Evolutionary conservation across 2,797 vertebrate species (phyloP).

Genomic region (Pitangus sulphuratus): DNA sequence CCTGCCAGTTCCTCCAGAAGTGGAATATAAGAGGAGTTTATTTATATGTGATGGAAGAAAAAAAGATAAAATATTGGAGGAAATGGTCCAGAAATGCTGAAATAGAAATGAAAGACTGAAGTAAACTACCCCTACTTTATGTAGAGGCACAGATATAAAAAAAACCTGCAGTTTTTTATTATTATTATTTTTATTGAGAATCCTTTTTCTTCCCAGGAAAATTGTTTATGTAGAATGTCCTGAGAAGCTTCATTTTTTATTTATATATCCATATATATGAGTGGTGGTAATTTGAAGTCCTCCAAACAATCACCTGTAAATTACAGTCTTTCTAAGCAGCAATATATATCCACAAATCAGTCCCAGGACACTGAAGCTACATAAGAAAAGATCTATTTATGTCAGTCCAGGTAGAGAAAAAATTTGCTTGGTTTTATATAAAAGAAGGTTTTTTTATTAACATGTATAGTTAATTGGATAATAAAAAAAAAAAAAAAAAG

Average conservation of each 20-base stretch:
- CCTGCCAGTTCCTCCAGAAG: not conserved
- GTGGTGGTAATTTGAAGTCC: slow-evolving; percentile 59
- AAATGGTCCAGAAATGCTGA: slow-evolving; percentile 58
- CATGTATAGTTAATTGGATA: slow-evolving; percentile 67
- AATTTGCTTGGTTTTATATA: not conserved
- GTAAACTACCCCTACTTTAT: slow-evolving; percentile 62
- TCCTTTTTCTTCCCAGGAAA: slow-evolving; percentile 65
- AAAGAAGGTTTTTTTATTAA: slow-evolving; percentile 60
- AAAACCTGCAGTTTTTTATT: not conserved
- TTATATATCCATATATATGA: slow-evolving; percentile 67
- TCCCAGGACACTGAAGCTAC: slow-evolving; percentile 44
- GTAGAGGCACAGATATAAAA: slow-evolving; percentile 15
- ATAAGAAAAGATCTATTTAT: slow-evolving; percentile 20
- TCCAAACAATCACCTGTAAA: slow-evolving; percentile 72
- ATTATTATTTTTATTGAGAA: slow-evolving; percentile 52
- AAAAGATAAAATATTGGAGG: slow-evolving; percentile 45
- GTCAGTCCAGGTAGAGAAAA: slow-evolving; percentile 39
- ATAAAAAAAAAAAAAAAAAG: slow-evolving; percentile 32
- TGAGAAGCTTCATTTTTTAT: slow-evolving; percentile 69
- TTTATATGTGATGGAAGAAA: not conserved
- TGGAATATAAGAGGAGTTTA: slow-evolving; percentile 20
- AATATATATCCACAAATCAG: slow-evolving; percentile 58
- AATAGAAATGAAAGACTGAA: slow-evolving; percentile 62
- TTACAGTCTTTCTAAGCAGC: slow-evolving; percentile 58
- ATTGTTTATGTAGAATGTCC: slow-evolving; percentile 64